These are phyloP conservation scores for Zaprionus africanus DNA, from an alignment of 1,140 invertebrate genomes.

Conservation along the genomic window DNA sequence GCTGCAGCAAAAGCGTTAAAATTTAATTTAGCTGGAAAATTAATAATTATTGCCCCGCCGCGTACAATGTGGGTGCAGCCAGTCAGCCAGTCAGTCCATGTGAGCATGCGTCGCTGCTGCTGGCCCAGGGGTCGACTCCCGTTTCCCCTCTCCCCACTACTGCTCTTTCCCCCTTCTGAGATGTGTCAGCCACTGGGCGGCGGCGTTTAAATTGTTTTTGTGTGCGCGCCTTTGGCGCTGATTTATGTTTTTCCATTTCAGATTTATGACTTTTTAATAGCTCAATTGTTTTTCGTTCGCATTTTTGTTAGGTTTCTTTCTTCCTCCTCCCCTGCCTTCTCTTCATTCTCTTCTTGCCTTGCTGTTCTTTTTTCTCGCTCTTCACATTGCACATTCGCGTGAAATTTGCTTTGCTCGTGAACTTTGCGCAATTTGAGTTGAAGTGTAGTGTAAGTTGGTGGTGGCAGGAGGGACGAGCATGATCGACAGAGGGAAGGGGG, in stretches of 20 bases:
- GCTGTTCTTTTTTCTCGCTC: slow-evolving; percentile 29
- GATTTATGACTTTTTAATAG: slow-evolving; percentile 83
- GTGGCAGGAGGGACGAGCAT: background rate
- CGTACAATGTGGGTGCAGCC: slow-evolving; percentile 75
- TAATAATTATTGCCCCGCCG: slow-evolving; percentile 74
- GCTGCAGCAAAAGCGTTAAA: slow-evolving; percentile 62
- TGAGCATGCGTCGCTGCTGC: slow-evolving; percentile 38
- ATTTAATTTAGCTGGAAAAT: slow-evolving; percentile 82
- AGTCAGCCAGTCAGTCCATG: slow-evolving; percentile 1
- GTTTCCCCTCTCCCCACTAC: background rate
- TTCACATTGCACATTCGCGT: slow-evolving; percentile 75
- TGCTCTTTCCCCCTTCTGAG: background rate
- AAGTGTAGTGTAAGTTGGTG: slow-evolving; percentile 55
- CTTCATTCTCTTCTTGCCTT: background rate
- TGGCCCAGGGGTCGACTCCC: slow-evolving; percentile 24
- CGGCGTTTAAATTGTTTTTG: slow-evolving; percentile 68
- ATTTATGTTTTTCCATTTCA: slow-evolving; percentile 83
- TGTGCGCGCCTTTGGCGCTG: slow-evolving; percentile 67
- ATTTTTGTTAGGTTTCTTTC: slow-evolving; percentile 39
- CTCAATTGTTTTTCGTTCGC: slow-evolving; percentile 70
- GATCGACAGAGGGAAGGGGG: background rate
- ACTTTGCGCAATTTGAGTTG: slow-evolving; percentile 68
- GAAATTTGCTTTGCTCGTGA: slow-evolving; percentile 76
- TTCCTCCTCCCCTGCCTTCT: background rate
- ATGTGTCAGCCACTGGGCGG: slow-evolving; percentile 62